Evolutionary conservation across 2,113 vertebrate species (phyloP), one percentile per base, ranked within the genome.

Genomic region (Myotis brandtii): DNA sequence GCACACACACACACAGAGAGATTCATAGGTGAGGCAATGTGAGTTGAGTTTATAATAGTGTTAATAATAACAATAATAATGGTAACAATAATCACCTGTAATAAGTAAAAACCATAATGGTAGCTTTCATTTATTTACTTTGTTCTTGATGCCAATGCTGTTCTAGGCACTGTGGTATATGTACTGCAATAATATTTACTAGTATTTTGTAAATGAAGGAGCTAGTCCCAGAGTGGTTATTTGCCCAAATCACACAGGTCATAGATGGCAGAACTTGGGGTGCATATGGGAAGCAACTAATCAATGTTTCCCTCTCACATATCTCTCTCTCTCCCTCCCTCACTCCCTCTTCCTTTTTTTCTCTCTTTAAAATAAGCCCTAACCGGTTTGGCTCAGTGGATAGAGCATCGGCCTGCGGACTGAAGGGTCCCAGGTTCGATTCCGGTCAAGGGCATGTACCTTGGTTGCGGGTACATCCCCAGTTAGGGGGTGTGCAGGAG

Each of bases 51-150:
- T 27, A 9, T 46, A 34, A 56, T 32, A 88, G 30, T 40, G 37
- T 64, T 72, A 37, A 20, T 89, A 37, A 67, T 72, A 52, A 30
- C 48, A 5, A 34, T 20, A 56, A 50, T 76, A 27, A 43, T 76
- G 54, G 23, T 48, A 50, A 23, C 11, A 56, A 7, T 2, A 92
- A 54, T 48, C 25, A 87, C 20, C 27, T 66, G 1, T 9, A 91
- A 4, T 56, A 56, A 91, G 3, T 48, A 56, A 79, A 87, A 87
- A 16, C 86, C 80, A 34, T 32, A 84, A 30, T 6, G 56, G 32
- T 8, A 89, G 7, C 50, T 92, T 95, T 97, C 9, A 48, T 82
- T 86, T 48, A 40, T 64, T 83, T 34, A 88, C 1, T 70, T 93
- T 7, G 18, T 82, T 91, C 27, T 69, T 10, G 40, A 59, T 88